These are phyloP conservation scores for Oreocharis arfaki DNA, from an alignment of 2,113 vertebrate species.

Conservation along the genomic window DNA sequence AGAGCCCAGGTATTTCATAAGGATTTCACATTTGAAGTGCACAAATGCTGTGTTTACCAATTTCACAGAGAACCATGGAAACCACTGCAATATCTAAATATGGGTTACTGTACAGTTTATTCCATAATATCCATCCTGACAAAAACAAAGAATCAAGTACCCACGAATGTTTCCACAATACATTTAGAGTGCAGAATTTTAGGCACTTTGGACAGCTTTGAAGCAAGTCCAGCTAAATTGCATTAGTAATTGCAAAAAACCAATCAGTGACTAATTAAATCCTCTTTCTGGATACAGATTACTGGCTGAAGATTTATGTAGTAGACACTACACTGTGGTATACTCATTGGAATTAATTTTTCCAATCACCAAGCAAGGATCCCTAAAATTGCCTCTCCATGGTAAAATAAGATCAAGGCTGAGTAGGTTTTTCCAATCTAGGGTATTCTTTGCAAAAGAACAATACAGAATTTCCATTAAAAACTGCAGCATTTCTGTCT, in stretches of 20 bases:
- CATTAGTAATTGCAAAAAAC: not conserved
- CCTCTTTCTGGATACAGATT: conserved; percentile 13
- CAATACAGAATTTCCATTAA: not conserved
- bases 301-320: conserved; percentile 5
- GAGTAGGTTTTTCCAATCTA: not conserved
- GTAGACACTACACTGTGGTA: not conserved
- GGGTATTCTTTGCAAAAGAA: not conserved
- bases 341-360: not conserved
- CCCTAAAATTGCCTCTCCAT: not conserved
- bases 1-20: not conserved
- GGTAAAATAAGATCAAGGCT: not conserved
- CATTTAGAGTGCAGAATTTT: not conserved
- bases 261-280: conserved; percentile 32
- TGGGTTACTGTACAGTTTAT: not conserved
- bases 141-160: not conserved
- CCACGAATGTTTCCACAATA: not conserved
- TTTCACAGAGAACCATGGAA: not conserved
- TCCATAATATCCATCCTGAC: not conserved
- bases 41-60: not conserved
- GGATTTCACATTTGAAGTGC: not conserved
- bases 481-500: not conserved
- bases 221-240: not conserved
- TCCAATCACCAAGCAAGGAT: not conserved
- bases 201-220: not conserved
- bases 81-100: not conserved